These are phyloP conservation scores for Oscheius myriophilus DNA, from an alignment of 2,888 invertebrate genomes.

Conservation along the genomic window DNA sequence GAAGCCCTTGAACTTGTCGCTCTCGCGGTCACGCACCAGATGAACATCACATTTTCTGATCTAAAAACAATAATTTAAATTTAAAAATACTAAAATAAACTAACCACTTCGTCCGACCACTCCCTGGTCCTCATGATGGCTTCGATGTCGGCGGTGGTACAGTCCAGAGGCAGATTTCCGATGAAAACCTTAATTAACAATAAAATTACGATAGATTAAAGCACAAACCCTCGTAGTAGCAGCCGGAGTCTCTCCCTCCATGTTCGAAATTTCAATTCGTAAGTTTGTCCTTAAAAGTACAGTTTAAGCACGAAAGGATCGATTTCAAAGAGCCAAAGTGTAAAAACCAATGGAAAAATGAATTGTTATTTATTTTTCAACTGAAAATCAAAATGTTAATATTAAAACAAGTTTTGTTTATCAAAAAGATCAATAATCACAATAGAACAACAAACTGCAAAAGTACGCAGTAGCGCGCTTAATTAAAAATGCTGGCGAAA, in stretches of 20 bases:
- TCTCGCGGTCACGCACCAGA: conserved; percentile 58
- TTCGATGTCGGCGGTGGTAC: conserved; percentile 31
- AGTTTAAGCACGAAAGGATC: not conserved
- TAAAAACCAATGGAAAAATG: not conserved
- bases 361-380: not conserved
- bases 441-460: no score
- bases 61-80: conserved; percentile 30
- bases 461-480: no score
- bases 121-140: conserved; percentile 1
- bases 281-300: not conserved
- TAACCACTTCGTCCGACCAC: conserved; percentile 18
- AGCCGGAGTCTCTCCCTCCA: not conserved
- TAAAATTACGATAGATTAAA: no score
- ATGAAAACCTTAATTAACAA: conserved; percentile 45
- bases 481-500: no score
- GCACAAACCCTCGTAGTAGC: not conserved
- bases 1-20: conserved; percentile 59
- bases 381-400: not conserved
- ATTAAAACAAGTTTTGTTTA: no score
- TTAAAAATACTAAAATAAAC: not conserved
- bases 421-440: no score
- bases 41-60: conserved; percentile 44
- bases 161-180: conserved; percentile 57
- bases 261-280: no score
- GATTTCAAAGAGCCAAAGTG: no score